phyloP scores from a whole-genome alignment of 2,113 vertebrate genomes.

The Xiphorhynchus elegans region DNA sequence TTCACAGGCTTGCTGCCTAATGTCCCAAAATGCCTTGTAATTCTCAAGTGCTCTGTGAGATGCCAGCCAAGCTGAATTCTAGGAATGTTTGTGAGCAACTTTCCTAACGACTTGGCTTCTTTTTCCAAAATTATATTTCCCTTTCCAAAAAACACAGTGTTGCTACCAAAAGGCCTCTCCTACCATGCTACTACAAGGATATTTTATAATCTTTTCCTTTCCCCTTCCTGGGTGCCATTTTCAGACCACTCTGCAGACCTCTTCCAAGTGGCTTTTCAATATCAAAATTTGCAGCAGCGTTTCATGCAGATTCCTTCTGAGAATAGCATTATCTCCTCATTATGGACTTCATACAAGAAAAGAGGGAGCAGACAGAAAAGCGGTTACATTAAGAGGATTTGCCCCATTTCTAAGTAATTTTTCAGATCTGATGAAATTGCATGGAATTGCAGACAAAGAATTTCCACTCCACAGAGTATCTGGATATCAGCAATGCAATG shows the following conservation, averaged over 20 bases:
- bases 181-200: not conserved
- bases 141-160: not conserved
- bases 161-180: not conserved
- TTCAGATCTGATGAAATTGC: not conserved
- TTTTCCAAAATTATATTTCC: not conserved
- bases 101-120: not conserved
- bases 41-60: not conserved
- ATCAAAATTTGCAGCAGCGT: not conserved
- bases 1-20: not conserved
- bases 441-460: not conserved
- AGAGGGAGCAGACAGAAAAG: not conserved
- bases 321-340: not conserved
- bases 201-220: not conserved
- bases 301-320: not conserved
- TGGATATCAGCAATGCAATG: not conserved
- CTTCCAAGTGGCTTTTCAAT: not conserved
- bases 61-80: slow-evolving; percentile 6
- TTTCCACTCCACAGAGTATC: not conserved
- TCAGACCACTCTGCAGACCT: not conserved
- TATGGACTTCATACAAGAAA: not conserved
- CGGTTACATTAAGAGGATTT: not conserved
- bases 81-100: slow-evolving; percentile 7
- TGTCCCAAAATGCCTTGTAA: not conserved
- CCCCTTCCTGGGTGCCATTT: not conserved
- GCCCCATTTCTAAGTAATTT: not conserved